Evolutionary conservation across 2,113 vertebrate genomes (phyloP), one percentile per base, ranked within the genome.

Genomic region (Toxostoma redivivum): DNA sequence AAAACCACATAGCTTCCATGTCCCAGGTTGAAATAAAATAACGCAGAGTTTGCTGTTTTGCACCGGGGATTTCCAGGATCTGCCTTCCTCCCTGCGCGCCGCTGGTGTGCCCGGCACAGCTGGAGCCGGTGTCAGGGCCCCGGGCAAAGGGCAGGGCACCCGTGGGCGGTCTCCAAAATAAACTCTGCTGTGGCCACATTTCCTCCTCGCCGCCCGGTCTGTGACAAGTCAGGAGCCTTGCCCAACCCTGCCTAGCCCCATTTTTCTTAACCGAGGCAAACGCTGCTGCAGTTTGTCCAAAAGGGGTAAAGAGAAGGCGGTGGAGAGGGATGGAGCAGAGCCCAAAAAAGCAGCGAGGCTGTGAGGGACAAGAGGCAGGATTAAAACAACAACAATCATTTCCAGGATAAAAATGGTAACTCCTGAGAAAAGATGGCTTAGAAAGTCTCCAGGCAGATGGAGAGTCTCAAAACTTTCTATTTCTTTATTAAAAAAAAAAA

Each of bases 31-130:
- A 79, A 94, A 70, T 45, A 61, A 91, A 80, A 64, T 4, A 54
- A 82, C 4, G 12, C 83, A 78, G 62, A 1, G 0, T 56, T 92
- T 73, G 47, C 27, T 78, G 3, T 72, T 88, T 90, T 1, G 4
- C 60, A 5, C 28, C 14, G 51, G 85, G 82, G 85, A 78, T 95
- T 90, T 93, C 92, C 92, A 88, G 40, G 37, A 44, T 86, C 22
- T 74, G 78, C 57, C 53, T 78, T 76, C 62, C n/a, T 35, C 21
- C 2, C 0, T 0, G 1, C 50, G 30, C 6, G 0, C 25, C 1
- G 90, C 50, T 0, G 5, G 4, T 33, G 7, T 64, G 66, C 31
- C 50, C 9, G 0, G 87, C 66, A 51, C 84, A 69, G 90, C 90
- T 60, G 78, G 85, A 87, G 78, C 53, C 77, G 4, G 53, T 1